A percentile compares a stretch with the other conserved stretches of the same genome.
phyloP scores from a whole-genome alignment of 2,888 invertebrate genomes.

The Drosophila nigricruria region DNA sequence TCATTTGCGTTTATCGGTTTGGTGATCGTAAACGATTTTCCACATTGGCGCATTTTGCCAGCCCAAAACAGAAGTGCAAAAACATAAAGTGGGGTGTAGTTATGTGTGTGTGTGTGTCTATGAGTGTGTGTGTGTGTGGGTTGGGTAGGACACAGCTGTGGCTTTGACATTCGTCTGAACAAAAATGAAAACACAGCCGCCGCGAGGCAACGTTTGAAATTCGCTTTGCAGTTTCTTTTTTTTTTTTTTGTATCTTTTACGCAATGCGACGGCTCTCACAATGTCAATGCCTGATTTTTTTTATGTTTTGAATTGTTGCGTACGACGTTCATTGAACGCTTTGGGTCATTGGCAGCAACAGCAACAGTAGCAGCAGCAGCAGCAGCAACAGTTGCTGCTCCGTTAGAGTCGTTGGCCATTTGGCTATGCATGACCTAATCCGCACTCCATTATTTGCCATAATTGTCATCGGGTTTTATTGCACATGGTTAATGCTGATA shows the following conservation, averaged over 20 bases:
- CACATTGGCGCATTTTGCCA: conserved; percentile 63
- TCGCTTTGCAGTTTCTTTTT: conserved; percentile 29
- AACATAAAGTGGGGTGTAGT: not conserved
- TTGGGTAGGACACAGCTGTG: conserved; percentile 36
- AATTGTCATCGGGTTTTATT: conserved; percentile 53
- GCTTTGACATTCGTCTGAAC: conserved; percentile 59
- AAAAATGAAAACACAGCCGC: conserved; percentile 47
- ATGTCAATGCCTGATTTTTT: conserved; percentile 55
- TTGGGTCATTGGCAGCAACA: conserved; percentile 55
- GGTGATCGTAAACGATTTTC: conserved; percentile 66
- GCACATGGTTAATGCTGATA: conserved; percentile 16
- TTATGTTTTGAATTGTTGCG: conserved; percentile 29
- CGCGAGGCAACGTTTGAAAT: conserved; percentile 24
- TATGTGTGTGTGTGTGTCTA: not conserved
- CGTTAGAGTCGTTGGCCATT: conserved; percentile 53
- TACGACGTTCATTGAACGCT: conserved; percentile 52
- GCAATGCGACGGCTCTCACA: conserved; percentile 45
- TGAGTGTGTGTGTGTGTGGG: not conserved
- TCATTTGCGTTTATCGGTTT: conserved; percentile 35
- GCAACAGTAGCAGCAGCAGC: conserved; percentile 16
- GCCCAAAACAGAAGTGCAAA: conserved; percentile 17
- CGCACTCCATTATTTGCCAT: conserved; percentile 55
- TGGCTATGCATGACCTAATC: conserved; percentile 66
- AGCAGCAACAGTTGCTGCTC: conserved; percentile 18
- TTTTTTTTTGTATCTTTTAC: conserved; percentile 40